A percentile compares a stretch with the other conserved stretches of the same genome.
These are phyloP conservation scores for Myodes glareolus DNA, from an alignment of 2,113 vertebrate genomes.

Conservation along the genomic window DNA sequence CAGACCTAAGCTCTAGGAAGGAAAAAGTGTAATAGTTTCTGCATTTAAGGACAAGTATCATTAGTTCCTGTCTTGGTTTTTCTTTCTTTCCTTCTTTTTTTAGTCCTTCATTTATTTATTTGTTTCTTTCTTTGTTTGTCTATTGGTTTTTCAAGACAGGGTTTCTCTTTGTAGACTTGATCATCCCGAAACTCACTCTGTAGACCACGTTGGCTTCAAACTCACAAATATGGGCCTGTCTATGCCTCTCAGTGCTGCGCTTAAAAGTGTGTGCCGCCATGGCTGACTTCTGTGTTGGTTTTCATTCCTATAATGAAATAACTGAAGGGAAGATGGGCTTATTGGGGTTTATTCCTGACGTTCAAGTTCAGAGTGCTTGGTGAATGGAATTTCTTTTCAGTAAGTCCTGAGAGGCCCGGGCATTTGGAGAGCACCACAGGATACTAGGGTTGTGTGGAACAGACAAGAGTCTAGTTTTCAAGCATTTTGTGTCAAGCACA, in stretches of 20 bases:
- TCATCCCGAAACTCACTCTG: neutral
- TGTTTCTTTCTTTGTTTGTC: neutral
- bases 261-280: neutral
- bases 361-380: neutral
- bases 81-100: neutral
- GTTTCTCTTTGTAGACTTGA: neutral
- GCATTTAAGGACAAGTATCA: neutral
- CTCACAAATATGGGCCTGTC: too few species aligned
- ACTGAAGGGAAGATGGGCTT: neutral
- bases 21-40: neutral
- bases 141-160: neutral
- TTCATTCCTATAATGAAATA: neutral
- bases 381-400: neutral
- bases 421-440: rapidly evolving
- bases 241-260: neutral
- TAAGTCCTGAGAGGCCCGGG: neutral
- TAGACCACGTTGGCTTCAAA: neutral
- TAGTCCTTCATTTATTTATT: too few species aligned
- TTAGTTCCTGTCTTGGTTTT: neutral
- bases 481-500: too few species aligned
- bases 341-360: neutral
- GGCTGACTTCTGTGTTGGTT: neutral
- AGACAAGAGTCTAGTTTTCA: neutral
- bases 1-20: too few species aligned
- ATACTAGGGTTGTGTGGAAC: neutral